Evolutionary conservation across 2,113 vertebrate species (phyloP), one percentile per base, ranked within the genome.

Genomic region (Oryzias melastigma): DNA sequence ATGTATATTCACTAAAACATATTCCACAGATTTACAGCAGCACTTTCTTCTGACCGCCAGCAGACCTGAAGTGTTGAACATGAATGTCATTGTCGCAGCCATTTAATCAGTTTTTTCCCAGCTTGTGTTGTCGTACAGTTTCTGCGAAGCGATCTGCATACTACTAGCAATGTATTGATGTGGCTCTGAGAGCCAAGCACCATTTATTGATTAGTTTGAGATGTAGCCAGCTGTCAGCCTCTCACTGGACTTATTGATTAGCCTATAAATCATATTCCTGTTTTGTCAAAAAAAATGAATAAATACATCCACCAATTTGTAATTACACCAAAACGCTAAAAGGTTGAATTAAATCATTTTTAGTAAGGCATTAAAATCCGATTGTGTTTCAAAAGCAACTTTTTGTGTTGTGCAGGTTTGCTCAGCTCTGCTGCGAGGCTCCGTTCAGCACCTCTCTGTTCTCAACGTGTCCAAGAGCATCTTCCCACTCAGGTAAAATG

Each of bases 391-490:
- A 35, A 35, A 35, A 12, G 35, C 35, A 35, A 0, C 42, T 50
- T 0, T 52, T 7, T 69, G 25, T 65, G 8, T 62, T 43, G 4
- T 35, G 2, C 75, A 90, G 88, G 82, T 90, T 68, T 90, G 88
- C 52, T 88, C 86, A 0, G 85, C 88, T 64, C 80, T 90, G 44
- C 70, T 90, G 65, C 82, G 88, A 66, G 88, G 88, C 24, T 85
- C 88, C 0, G 55, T 51, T 44, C 78, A 86, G 17, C 85, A 90
- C 59, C 86, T 90, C 40, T 81, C 85, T 43, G 77, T 90, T 62
- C 86, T 90, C 20, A 90, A 86, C 7, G 40, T 90, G 58, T 86
- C 88, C 25, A 90, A 88, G 65, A 87, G 88, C 3, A 3, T 87
- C 75, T 88, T 90, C 52, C 77, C 88, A 61, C 88, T 87, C 85